Conservation (phyloP, 2,797 vertebrate species). For the Coendou prehensilis region DNA sequence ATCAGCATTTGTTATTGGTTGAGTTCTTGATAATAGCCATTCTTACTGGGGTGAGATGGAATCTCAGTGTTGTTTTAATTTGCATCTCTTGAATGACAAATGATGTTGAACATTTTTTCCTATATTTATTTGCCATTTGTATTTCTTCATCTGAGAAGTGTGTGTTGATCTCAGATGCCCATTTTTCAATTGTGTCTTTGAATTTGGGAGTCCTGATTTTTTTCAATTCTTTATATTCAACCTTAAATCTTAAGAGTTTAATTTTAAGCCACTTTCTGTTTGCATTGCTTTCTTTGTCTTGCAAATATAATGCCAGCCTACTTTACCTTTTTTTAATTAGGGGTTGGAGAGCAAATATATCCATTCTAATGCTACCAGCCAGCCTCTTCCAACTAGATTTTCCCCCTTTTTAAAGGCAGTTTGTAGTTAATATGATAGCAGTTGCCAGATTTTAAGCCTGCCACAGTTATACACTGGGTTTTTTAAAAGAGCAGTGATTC, state of each 20-base stretch:
- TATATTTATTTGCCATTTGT: too few species aligned
- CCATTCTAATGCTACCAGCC: neutral
- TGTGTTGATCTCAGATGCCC: too few species aligned
- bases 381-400: neutral
- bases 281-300: conserved; percentile 63
- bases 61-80: too few species aligned
- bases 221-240: neutral
- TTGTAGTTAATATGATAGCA: conserved; percentile 26
- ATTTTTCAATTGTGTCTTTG: too few species aligned
- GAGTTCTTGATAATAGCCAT: too few species aligned
- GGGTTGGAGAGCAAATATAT: neutral
- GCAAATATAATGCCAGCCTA: conserved; percentile 1
- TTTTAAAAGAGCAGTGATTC: neutral
- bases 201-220: too few species aligned
- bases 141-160: too few species aligned
- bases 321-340: conserved; percentile 56
- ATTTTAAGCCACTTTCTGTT: conserved; percentile 55
- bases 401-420: neutral
- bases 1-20: too few species aligned
- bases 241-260: conserved; percentile 52
- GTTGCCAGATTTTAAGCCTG: neutral
- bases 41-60: too few species aligned
- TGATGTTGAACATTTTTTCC: too few species aligned
- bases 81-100: too few species aligned
- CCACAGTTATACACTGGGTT: neutral